Percentiles rank a stretch among this genome's conserved stretches.
These are phyloP conservation scores for Drosophila bipectinata DNA, from an alignment of 1,140 invertebrate genomes.

Conservation along the genomic window DNA sequence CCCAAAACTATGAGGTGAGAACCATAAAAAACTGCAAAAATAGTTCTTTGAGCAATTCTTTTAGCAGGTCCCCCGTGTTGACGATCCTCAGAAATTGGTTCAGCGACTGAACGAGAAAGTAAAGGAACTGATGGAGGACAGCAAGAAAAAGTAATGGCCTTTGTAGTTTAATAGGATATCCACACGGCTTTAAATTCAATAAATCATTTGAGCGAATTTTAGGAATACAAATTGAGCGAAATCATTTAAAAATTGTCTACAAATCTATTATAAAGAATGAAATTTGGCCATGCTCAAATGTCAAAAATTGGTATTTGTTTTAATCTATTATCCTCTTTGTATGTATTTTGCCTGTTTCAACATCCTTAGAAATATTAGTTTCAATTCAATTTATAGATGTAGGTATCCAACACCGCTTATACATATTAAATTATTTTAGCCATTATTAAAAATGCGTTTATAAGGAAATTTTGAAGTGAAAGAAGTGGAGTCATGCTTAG, in stretches of 20 bases:
- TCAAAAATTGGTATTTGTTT: not conserved
- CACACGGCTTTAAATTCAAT: constrained; percentile 16
- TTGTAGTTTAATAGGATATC: constrained; percentile 3
- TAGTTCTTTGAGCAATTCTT: constrained; percentile 3
- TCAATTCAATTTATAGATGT: no score
- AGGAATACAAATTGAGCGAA: not conserved
- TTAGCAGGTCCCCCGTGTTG: constrained; percentile 91
- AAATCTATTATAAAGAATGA: not conserved
- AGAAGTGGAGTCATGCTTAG: no score
- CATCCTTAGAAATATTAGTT: no score
- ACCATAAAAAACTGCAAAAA: no score
- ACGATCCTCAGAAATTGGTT: constrained; percentile 89
- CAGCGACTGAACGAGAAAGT: constrained; percentile 86
- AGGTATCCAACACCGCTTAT: no score
- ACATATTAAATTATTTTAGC: no score
- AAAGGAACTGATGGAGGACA: constrained; percentile 87
- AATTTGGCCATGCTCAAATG: not conserved
- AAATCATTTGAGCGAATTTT: constrained; percentile 6
- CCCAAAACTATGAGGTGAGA: constrained; percentile 92
- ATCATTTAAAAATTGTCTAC: constrained; percentile 2
- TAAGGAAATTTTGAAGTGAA: no score
- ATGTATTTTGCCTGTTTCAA: no score
- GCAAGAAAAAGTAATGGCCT: constrained; percentile 84
- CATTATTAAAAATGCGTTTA: no score
- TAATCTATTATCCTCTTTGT: not conserved